phyloP scores from a whole-genome alignment of 2,113 vertebrate genomes.

The Phaetusa simplex region DNA sequence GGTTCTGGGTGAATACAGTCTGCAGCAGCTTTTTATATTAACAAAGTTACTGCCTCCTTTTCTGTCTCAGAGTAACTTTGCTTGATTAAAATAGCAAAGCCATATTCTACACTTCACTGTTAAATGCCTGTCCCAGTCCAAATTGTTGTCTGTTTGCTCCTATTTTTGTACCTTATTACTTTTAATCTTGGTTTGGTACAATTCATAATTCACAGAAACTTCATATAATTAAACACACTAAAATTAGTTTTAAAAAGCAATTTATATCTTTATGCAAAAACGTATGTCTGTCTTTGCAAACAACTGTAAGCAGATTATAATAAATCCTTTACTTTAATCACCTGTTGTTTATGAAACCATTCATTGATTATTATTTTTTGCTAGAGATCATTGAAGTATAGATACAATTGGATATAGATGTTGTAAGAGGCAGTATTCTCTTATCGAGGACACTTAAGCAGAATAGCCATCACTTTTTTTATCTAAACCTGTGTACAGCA shows the following conservation, averaged over 20 bases:
- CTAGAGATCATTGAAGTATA: conserved; percentile 53
- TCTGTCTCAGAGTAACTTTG: conserved; percentile 80
- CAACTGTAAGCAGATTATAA: conserved; percentile 84
- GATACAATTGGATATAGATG: conserved; percentile 66
- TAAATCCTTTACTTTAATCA: conserved; percentile 86
- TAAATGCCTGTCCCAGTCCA: conserved; percentile 82
- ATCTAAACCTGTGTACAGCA: conserved; percentile 52
- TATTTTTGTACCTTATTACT: conserved; percentile 85
- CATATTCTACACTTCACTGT: conserved; percentile 81
- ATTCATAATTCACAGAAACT: conserved; percentile 82
- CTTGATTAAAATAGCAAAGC: conserved; percentile 80
- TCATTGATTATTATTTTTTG: conserved; percentile 72
- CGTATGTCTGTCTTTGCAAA: conserved; percentile 85
- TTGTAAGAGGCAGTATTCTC: conserved; percentile 68
- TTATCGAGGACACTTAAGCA: conserved; percentile 57
- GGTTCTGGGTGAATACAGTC: conserved; percentile 70
- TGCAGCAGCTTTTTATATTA: conserved; percentile 77
- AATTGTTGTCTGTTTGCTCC: conserved; percentile 81
- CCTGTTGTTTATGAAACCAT: conserved; percentile 75
- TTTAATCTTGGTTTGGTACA: conserved; percentile 85
- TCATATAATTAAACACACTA: conserved; percentile 83
- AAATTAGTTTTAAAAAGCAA: conserved; percentile 85
- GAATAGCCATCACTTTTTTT: conserved; percentile 69
- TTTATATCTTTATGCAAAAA: conserved; percentile 88
- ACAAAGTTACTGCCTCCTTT: conserved; percentile 77